phyloP scores from a whole-genome alignment of 2,113 vertebrate genomes.

The Seriola aureovittata region DNA sequence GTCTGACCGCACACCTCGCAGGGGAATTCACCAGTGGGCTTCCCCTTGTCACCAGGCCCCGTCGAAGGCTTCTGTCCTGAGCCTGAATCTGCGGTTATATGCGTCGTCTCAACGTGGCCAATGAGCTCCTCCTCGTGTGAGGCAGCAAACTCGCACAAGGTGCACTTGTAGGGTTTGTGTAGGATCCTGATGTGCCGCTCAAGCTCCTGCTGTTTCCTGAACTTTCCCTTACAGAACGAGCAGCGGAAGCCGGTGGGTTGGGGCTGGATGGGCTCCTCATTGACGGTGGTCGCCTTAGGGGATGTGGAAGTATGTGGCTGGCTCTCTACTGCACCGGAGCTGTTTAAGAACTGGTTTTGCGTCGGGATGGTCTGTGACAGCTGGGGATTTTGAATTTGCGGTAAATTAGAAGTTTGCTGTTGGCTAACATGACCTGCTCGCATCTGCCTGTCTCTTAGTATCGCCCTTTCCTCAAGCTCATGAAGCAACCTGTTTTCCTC shows the following conservation, averaged over 20 bases:
- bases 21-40: slow-evolving; percentile 92
- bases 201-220: slow-evolving; percentile 96
- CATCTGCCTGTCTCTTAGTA: slow-evolving; percentile 95
- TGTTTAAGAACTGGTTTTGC: slow-evolving; percentile 70
- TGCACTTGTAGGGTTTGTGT: slow-evolving; percentile 99
- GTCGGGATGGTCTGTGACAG: slow-evolving; percentile 68
- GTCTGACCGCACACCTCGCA: slow-evolving; percentile 97
- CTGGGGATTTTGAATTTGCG: slow-evolving; percentile 85
- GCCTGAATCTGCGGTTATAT: slow-evolving; percentile 93
- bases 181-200: slow-evolving; percentile 98
- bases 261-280: slow-evolving; percentile 85
- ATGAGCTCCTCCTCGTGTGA: slow-evolving; percentile 98
- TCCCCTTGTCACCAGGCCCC: slow-evolving; percentile 86
- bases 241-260: slow-evolving; percentile 92
- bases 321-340: slow-evolving; percentile 85
- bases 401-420: slow-evolving; percentile 48
- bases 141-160: slow-evolving; percentile 95
- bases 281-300: slow-evolving; percentile 84
- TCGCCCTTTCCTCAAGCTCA: slow-evolving; percentile 97
- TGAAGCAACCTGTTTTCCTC: slow-evolving; percentile 97
- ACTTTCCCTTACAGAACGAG: slow-evolving; percentile 99
- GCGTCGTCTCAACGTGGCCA: slow-evolving; percentile 94
- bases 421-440: slow-evolving; percentile 85
- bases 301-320: slow-evolving; percentile 86
- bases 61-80: slow-evolving; percentile 86